Conservation (phyloP, 2,113 vertebrate genomes). For the Pipa parva region DNA sequence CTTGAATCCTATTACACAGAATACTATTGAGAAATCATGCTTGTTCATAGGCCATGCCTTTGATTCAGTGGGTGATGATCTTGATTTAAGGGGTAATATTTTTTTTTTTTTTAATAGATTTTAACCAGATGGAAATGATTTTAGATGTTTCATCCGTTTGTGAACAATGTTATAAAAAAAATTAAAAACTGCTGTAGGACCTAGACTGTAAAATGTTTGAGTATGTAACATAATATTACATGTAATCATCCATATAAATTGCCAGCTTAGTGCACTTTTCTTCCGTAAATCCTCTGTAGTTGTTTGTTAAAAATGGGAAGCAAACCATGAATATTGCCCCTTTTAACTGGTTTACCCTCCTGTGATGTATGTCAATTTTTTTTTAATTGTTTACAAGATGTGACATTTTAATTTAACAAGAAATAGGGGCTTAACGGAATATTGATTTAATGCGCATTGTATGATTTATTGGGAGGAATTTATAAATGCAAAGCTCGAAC, state of each 20-base stretch:
- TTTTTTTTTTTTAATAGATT: slow-evolving; percentile 47
- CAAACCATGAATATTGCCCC: not conserved
- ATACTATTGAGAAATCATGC: slow-evolving; percentile 55
- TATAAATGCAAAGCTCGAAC: slow-evolving; percentile 5
- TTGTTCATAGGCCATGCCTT: slow-evolving; percentile 64
- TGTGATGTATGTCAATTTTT: not conserved
- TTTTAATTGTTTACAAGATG: slow-evolving; percentile 1
- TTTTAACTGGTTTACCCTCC: not conserved
- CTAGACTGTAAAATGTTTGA: not conserved
- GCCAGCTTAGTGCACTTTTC: not conserved
- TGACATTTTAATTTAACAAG: slow-evolving; percentile 17
- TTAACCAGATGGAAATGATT: too few relatives aligned
- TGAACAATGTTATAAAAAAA: not conserved
- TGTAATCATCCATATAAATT: not conserved
- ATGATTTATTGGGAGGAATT: slow-evolving; percentile 19
- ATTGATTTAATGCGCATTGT: slow-evolving; percentile 18
- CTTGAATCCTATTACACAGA: slow-evolving; percentile 64
- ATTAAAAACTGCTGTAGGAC: not conserved
- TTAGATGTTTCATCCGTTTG: slow-evolving; percentile 7
- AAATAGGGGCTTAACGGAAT: slow-evolving; percentile 9
- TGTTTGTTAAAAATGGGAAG: not conserved
- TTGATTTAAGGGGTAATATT: slow-evolving; percentile 72
- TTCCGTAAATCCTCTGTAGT: not conserved
- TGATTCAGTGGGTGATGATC: slow-evolving; percentile 68
- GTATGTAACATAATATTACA: not conserved